Evolutionary conservation across 35 echinoderm and acorn worm genomes (phyloP), one percentile per base, ranked within the genome.

Genomic region (Apostichopus parvimensis): DNA sequence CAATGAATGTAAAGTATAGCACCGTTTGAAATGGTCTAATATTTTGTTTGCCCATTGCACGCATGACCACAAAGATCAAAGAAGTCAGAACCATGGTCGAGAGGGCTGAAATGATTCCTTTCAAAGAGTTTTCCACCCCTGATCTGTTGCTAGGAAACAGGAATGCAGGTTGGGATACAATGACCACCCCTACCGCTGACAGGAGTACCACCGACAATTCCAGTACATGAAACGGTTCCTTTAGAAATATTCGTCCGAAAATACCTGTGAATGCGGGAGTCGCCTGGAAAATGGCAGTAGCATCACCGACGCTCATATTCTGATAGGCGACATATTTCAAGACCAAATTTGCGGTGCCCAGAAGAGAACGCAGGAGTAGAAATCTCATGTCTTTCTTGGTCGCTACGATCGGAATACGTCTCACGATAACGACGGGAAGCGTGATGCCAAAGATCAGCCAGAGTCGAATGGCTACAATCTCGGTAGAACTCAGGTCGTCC

Each of bases 321-420:
- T 83, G 80, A 21, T 83, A 83, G 6, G 80, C 80, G 9, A 83
- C 55, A 56, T 83, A 83, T 57, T 83, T 83, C 80, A 59, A 13
- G 10, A 56, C 80, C 45, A 56, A n/a, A 18, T 54, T 57, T 17
- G 15, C 53, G 3, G 80, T 56, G 56, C 80, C 53, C 8, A 54
- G 56, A 21, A 83, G 54, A 14, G 80, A 83, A 17, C 80, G 45
- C 1, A 83, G 11, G 9, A 83, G 11, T 28, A 83, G 80, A 18
- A 55, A 83, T 53, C 56, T 83, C 56, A 83, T 5, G 17, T 83
- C 55, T n/a, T 56, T 52, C 52, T 57, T 83, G 7, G 52, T 9
- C 56, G 12, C 13, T 12, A 57, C n/a, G 56, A 83, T 54, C 4
- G 80, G 80, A 57, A 83, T 83, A 56, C 80, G 52, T 21, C 11